Evolutionary conservation across 2,888 invertebrate genomes (phyloP), one percentile per base, ranked within the genome.

Genomic region (Drosophila melanosoma): DNA sequence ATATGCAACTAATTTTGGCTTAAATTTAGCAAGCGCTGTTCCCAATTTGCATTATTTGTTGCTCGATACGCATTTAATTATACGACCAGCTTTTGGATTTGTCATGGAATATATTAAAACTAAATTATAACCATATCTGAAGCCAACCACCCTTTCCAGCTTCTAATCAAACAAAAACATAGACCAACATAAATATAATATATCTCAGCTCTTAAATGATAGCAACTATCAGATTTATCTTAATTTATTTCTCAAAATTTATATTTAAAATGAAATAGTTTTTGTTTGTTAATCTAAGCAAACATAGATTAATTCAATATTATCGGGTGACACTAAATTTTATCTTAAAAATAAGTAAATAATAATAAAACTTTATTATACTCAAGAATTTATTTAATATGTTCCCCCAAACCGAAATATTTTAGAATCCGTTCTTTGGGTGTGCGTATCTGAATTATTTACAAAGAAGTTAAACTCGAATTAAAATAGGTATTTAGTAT

Each of bases 41-140:
- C 11, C 65, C 32, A 77, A 85, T 83, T 83, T 86, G 81, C 88
- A 89, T 84, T 89, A 84, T 87, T 84, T 82, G 70, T 71, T 52
- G 69, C 57, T 76, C 85, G 87, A 87, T 79, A 83, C 82, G 87
- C 84, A 89, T 85, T 89, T 87, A 85, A 85, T 87, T 85, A 84
- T 80, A 71, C 65, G 54, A 38, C 36, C 58, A 42, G 40, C 58
- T 73, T 68, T 73, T 58, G 29, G 38, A 69, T 80, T 76, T 63
- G 71, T 53, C 52, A 51, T 62, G 58, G 52, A 26, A 75, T 61
- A 56, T 53, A 17, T 32, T 56, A 33, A 56, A 23, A 33, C 29
- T 15, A 20, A 57, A 32, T 48, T 33, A 35, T 20, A 60, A 32
- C 60, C 51, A 45, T 58, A 36, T 64, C 26, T 48, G 53, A 26